Percentiles rank a stretch among this genome's conserved stretches.
Evolutionary conservation across 2,113 vertebrate genomes (phyloP).

Genomic region (Aldabrachelys gigantea): DNA sequence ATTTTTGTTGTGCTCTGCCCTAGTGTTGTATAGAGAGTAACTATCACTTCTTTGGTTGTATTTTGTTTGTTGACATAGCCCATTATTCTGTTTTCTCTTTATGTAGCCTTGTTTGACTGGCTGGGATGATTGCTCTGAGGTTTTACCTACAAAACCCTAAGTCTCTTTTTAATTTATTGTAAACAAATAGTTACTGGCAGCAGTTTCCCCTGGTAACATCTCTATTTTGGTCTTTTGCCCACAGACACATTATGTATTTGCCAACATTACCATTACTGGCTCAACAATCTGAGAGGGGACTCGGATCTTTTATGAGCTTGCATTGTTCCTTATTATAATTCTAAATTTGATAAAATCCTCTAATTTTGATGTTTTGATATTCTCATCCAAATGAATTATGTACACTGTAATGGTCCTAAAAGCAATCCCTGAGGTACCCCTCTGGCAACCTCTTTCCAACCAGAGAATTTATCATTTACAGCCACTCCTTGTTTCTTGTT

Average conservation of each 20-base stretch:
- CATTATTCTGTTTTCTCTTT: background rate
- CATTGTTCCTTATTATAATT: background rate
- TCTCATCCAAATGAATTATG: slow-evolving; percentile 49
- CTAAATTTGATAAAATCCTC: background rate
- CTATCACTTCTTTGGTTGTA: background rate
- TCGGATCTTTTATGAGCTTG: background rate
- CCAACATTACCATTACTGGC: accelerated
- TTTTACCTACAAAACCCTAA: slow-evolving; percentile 38
- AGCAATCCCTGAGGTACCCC: slow-evolving; percentile 35
- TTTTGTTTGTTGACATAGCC: background rate
- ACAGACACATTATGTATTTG: slow-evolving; percentile 4
- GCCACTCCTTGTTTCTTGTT: background rate
- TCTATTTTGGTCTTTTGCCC: background rate
- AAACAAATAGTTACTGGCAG: slow-evolving; percentile 49
- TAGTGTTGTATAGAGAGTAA: background rate
- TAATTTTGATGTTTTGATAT: background rate
- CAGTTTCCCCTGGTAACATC: background rate
- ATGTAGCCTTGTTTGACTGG: slow-evolving; percentile 14
- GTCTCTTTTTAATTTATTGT: slow-evolving; percentile 43
- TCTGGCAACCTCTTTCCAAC: background rate
- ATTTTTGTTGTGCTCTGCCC: background rate
- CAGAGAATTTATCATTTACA: slow-evolving; percentile 1
- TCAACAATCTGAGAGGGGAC: background rate
- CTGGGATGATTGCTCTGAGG: slow-evolving; percentile 28
- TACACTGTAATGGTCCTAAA: background rate